These are phyloP conservation scores for Troilus luridus DNA, from an alignment of 2,888 invertebrate species.

Conservation along the genomic window DNA sequence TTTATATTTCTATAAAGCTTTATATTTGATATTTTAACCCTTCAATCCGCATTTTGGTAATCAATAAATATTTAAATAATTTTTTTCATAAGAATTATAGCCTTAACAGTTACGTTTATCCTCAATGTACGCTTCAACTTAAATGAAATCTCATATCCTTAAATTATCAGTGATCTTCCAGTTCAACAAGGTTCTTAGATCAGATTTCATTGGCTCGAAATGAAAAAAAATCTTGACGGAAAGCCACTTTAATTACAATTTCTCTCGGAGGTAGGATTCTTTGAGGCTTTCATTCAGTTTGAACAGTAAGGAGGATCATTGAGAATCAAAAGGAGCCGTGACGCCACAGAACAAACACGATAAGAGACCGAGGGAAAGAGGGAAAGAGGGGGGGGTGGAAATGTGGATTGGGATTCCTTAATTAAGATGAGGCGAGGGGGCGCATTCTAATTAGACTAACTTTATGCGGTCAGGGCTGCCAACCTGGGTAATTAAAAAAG, in stretches of 20 bases:
- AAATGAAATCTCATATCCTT: background rate
- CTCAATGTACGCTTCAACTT: background rate
- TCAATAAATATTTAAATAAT: too few species aligned
- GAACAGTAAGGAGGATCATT: conserved; percentile 37
- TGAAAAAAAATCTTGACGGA: background rate
- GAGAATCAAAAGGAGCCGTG: background rate
- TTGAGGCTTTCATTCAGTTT: conserved; percentile 11
- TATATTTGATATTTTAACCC: too few species aligned
- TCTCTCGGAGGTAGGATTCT: background rate
- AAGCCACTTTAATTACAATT: conserved; percentile 9
- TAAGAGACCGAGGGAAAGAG: background rate
- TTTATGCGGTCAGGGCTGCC: conserved; percentile 10
- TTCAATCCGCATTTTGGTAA: too few species aligned
- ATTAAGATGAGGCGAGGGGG: conserved; percentile 37
- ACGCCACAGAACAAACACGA: conserved; percentile 28
- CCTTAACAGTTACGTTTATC: too few species aligned
- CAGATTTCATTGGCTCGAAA: background rate
- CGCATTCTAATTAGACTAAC: conserved; percentile 43
- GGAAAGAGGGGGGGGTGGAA: background rate
- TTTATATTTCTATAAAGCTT: too few species aligned
- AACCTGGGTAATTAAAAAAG: conserved; percentile 34
- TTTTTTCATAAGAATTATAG: too few species aligned
- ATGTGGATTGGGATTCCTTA: conserved; percentile 34
- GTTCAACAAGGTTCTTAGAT: background rate
- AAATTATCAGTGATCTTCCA: background rate